Evolutionary conservation across 1,140 invertebrate genomes (phyloP).

Genomic region (Drosophila oshimai): DNA sequence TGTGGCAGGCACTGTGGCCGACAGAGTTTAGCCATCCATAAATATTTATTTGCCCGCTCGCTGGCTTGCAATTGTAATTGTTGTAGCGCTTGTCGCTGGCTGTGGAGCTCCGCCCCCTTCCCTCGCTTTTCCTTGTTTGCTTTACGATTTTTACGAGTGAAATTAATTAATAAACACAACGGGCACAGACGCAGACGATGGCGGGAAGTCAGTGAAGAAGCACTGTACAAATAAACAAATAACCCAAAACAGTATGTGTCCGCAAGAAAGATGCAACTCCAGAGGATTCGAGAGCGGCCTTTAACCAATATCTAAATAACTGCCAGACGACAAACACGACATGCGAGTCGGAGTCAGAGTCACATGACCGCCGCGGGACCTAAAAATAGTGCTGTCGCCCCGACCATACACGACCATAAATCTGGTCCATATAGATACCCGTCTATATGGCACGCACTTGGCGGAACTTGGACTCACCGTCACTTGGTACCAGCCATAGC

Average conservation of each 20-base stretch:
- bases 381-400: slow-evolving; percentile 16
- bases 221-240: slow-evolving; percentile 5
- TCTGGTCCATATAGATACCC: slow-evolving; percentile 10
- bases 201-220: neutral
- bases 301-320: neutral
- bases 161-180: slow-evolving; percentile 59
- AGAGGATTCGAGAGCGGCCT: neutral
- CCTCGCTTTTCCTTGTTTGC: slow-evolving; percentile 27
- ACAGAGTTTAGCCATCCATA: slow-evolving; percentile 21
- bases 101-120: neutral
- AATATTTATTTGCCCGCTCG: slow-evolving; percentile 25
- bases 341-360: neutral
- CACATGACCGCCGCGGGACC: neutral
- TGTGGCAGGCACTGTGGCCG: neutral
- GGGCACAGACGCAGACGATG: neutral
- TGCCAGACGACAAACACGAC: neutral
- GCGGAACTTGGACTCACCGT: slow-evolving; percentile 59
- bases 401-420: neutral
- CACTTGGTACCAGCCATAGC: slow-evolving; percentile 77
- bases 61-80: slow-evolving; percentile 25
- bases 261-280: slow-evolving; percentile 1
- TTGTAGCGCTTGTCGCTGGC: slow-evolving; percentile 3
- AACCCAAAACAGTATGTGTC: neutral
- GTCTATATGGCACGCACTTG: slow-evolving; percentile 12
- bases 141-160: slow-evolving; percentile 47